Evolutionary conservation across 1,140 invertebrate species (phyloP).

Genomic region (Diabrotica virgifera): DNA sequence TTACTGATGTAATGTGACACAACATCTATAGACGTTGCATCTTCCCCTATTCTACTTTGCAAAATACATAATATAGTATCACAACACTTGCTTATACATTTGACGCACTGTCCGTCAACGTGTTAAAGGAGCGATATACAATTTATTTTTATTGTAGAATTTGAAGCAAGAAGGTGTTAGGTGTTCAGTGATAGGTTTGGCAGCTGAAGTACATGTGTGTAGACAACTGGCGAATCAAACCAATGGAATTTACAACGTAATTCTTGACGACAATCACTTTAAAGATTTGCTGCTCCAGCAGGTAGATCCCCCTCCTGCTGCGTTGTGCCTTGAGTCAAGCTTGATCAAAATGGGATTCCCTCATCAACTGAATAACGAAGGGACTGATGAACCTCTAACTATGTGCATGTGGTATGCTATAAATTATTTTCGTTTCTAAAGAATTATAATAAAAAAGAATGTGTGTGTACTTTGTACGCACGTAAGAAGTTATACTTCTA

Average conservation of each 20-base stretch:
- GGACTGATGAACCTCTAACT: conserved; percentile 66
- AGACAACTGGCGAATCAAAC: conserved; percentile 81
- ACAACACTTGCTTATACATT: no score
- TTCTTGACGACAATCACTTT: conserved; percentile 89
- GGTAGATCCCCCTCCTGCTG: conserved; percentile 85
- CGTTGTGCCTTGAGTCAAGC: conserved; percentile 73
- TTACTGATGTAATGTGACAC: no score
- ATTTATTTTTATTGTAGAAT: conserved; percentile 49
- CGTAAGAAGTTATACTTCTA: no score
- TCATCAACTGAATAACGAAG: conserved; percentile 61
- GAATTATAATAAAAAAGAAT: no score
- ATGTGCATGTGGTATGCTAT: conserved; percentile 81
- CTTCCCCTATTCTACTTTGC: no score
- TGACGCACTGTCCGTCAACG: no score
- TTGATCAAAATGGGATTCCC: conserved; percentile 94
- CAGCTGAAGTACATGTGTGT: conserved; percentile 93
- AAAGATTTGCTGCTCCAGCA: conserved; percentile 74
- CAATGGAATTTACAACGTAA: conserved; percentile 79
- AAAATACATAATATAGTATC: no score
- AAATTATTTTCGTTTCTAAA: neutral
- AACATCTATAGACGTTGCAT: no score
- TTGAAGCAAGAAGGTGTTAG: conserved; percentile 74
- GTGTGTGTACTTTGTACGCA: no score
- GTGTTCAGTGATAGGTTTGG: conserved; percentile 91
- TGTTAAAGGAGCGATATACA: no score